phyloP scores from a whole-genome alignment of 92 coral and sea anemone species.

The Epizoanthus illoricatus region DNA sequence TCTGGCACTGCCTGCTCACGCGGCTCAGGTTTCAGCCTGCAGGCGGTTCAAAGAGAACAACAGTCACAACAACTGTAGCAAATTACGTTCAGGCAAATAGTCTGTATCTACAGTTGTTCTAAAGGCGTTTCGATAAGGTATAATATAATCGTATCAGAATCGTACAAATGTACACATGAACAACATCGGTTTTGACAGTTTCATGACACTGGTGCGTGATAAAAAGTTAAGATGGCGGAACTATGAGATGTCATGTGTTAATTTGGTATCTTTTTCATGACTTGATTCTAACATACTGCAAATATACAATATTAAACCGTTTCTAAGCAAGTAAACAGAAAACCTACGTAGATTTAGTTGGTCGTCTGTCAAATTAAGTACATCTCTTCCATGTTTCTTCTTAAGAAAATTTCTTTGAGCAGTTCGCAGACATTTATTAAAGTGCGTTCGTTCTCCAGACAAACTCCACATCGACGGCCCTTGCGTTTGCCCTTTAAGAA shows the following conservation, averaged over 20 bases:
- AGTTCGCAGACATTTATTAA: slow-evolving; percentile 74
- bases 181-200: neutral
- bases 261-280: neutral
- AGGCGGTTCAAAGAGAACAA: no score
- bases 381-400: slow-evolving; percentile 93
- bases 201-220: neutral
- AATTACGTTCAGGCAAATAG: neutral
- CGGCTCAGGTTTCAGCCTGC: no score
- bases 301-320: slow-evolving; percentile 13
- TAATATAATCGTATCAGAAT: neutral
- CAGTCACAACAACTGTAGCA: neutral
- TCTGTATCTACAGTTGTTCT: no score
- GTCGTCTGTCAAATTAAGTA: slow-evolving; percentile 61
- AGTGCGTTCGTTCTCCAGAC: slow-evolving; percentile 73
- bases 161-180: neutral
- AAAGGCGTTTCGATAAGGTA: neutral
- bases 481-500: slow-evolving; percentile 64
- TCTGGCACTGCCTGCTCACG: neutral
- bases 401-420: slow-evolving; percentile 79
- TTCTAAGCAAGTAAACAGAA: slow-evolving; percentile 24
- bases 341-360: neutral
- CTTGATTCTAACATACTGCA: neutral
- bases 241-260: neutral
- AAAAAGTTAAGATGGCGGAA: slow-evolving; percentile 10
- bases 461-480: slow-evolving; percentile 76